Base-by-base conservation (phyloP, 2,797 vertebrate species). In the Ctenochaetus hawaiiensis region DNA sequence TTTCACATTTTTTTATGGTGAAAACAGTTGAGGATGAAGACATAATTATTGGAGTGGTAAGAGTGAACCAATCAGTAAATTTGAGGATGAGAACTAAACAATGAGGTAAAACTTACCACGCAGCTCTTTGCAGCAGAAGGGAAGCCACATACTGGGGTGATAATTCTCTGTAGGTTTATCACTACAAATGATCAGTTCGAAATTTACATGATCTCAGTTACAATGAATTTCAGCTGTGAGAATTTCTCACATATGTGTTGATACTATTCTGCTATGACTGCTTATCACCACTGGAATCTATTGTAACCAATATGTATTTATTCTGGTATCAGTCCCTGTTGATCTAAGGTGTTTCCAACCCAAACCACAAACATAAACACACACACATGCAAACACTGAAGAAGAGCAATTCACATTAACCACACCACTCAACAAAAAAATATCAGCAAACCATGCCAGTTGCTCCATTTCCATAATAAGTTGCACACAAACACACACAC, bases 401-500 rank as follows among this genome's bases (percentile, higher is more conserved):
- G 23, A 18, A 51, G 34, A 60, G 20, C 47, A 51, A 13, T 9
- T 43, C 53, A 69, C 63, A 61, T 64, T 54, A 2, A 77, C 20
- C 60, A 49, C 41, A 69, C 75, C 45, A 30, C 14, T 44, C 22
- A 8, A 30, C 22, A 10, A 6, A 47, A 62, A 43, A 26, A 10
- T 2, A 47, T 59, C n/a, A 59, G 2, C 43, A 45, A 14, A 62
- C 47, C 26, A 59, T 11, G 26, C 57, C 59, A 68, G 37, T 56
- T 67, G 57, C 41, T 58, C 14, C n/a, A 69, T 67, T 78, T 74
- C 51, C 20, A 43, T 72, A 39, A 76, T 39, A 71, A 72, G 12
- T 34, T 48, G 4, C 14, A 49, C 53, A n/a, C 58, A 34, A 34
- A 34, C 39, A 64, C 44, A 76, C 78, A 87, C 80, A 67, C 81